Evolutionary conservation across 2,888 invertebrate genomes (phyloP).

Genomic region (Athripsodes cinereus): DNA sequence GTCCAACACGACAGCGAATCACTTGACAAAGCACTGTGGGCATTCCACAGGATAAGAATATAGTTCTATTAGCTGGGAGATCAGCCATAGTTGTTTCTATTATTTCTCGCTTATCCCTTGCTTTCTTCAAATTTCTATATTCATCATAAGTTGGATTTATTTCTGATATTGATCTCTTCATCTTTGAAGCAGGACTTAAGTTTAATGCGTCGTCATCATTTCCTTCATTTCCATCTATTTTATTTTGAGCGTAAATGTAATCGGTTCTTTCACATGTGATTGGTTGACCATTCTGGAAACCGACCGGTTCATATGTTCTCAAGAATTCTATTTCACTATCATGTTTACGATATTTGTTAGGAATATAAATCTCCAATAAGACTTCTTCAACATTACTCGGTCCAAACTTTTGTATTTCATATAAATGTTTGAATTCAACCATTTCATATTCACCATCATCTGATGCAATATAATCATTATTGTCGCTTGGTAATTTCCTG

Average conservation of each 20-base stretch:
- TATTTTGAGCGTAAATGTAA: constrained; percentile 21
- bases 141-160: not conserved
- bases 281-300: constrained; percentile 30
- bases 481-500: constrained; percentile 36
- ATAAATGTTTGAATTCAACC: constrained; percentile 33
- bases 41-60: constrained; percentile 36
- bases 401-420: constrained; percentile 35
- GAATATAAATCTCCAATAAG: constrained; percentile 34
- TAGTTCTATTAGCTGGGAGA: constrained; percentile 30
- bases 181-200: not conserved
- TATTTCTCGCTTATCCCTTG: constrained; percentile 5
- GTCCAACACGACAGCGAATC: constrained; percentile 35
- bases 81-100: not conserved
- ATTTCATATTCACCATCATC: constrained; percentile 21
- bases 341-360: constrained; percentile 25
- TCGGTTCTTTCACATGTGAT: constrained; percentile 30
- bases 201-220: not conserved
- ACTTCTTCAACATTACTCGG: constrained; percentile 37
- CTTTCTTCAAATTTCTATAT: not conserved
- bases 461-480: constrained; percentile 34
- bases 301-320: constrained; percentile 19
- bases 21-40: constrained; percentile 32
- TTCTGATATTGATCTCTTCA: constrained; percentile 1
- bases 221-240: constrained; percentile 3
- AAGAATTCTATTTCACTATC: constrained; percentile 12